A percentile compares a stretch with the other conserved stretches of the same genome.
Evolutionary conservation across 2,113 vertebrate genomes (phyloP).

Genomic region (Trogon surrucura): DNA sequence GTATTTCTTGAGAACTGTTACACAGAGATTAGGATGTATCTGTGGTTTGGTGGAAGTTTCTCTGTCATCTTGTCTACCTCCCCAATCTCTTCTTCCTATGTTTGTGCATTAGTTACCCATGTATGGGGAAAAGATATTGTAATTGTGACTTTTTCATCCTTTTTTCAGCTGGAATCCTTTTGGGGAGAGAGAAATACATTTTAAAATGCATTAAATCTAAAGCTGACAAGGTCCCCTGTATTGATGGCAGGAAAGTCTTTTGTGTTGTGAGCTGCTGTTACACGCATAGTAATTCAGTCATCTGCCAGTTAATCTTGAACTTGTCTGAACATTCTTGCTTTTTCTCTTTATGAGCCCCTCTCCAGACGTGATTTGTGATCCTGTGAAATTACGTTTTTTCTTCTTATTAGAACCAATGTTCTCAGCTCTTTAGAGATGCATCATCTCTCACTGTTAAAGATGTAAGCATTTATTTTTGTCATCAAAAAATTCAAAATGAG

Average conservation of each 20-base stretch:
- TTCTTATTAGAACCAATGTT: slow-evolving; percentile 25
- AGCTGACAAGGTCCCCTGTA: not conserved
- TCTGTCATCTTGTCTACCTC: slow-evolving; percentile 10
- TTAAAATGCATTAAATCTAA: not conserved
- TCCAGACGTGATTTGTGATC: not conserved
- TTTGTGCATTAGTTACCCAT: not conserved
- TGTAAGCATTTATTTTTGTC: slow-evolving; percentile 20
- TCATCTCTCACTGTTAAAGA: not conserved
- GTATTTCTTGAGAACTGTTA: not conserved
- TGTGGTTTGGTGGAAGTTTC: not conserved
- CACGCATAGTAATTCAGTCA: not conserved
- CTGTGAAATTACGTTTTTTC: slow-evolving; percentile 8
- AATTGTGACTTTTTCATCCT: not conserved
- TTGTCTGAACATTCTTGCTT: not conserved
- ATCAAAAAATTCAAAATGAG: slow-evolving; percentile 3
- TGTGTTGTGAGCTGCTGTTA: not conserved
- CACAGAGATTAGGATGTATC: not conserved
- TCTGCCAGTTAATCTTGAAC: not conserved
- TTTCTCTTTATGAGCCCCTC: not conserved
- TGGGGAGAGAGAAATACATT: not conserved
- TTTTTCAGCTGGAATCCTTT: not conserved
- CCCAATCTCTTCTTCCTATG: not conserved
- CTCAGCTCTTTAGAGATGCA: not conserved
- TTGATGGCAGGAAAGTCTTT: not conserved
- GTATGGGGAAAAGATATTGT: not conserved